Evolutionary conservation across 2,888 invertebrate species (phyloP).

Genomic region (Mylabris sibirica): DNA sequence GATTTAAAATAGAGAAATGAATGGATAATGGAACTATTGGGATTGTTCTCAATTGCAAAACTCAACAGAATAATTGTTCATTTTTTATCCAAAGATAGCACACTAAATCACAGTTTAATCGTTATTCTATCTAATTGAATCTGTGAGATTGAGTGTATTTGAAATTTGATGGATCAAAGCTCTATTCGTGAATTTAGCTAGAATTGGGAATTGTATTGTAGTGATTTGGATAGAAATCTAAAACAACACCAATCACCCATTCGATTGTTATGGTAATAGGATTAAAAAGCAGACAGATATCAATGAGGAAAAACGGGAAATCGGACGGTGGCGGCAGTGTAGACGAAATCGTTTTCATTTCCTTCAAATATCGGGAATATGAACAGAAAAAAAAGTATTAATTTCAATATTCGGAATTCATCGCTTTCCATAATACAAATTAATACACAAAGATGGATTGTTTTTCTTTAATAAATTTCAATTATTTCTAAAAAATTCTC

Average conservation of each 20-base stretch:
- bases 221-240: background rate
- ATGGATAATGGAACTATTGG: background rate
- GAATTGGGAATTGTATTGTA: background rate
- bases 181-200: background rate
- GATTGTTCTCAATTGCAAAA: background rate
- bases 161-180: background rate
- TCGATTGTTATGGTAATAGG: background rate
- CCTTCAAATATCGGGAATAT: background rate
- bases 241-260: background rate
- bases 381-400: background rate
- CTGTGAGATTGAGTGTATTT: background rate
- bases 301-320: conserved; percentile 6
- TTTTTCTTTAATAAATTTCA: too few relatives aligned
- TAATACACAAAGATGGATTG: too few relatives aligned
- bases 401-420: too few relatives aligned
- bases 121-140: background rate
- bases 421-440: background rate
- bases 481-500: too few relatives aligned
- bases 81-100: background rate
- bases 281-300: background rate
- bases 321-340: too few relatives aligned
- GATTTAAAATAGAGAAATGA: background rate
- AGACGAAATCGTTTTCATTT: background rate
- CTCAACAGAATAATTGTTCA: background rate
- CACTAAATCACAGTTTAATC: background rate